Base-by-base conservation (phyloP, 2,888 invertebrate genomes). In the Taphrorychus bicolor region DNA sequence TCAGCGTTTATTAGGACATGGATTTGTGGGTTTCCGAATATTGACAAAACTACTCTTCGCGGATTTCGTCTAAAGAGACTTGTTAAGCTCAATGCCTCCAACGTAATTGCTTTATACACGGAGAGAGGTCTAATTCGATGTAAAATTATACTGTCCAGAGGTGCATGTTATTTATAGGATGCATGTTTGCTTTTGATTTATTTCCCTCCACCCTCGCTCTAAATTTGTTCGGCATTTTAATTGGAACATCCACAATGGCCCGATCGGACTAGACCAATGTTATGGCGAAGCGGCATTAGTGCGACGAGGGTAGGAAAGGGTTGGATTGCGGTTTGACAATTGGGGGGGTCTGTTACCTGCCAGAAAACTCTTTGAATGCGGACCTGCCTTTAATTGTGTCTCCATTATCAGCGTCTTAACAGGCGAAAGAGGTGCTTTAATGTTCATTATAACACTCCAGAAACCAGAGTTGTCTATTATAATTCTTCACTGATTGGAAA, bases 121-220 rank as follows among this genome's bases (percentile, higher is more conserved):
- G 24, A 52, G 58, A 52, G n/a, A n/a, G 32, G 49, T 42, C 68
- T 63, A 63, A 68, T 68, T 24, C 58, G 63, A 59, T 68, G 59
- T 59, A 24, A 56, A 68, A 68, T 68, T 63, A 62, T 68, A 52
- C 59, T 59, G 58, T 59, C 48, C 65, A 59, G 53, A 65, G 59
- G 59, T 65, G 53, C 53, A 52, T 18, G 51, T 64, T 52, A 65
- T 65, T 65, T 65, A 59, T 65, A 42, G 24, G 24, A 53, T 19
- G 24, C 53, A 59, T 65, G 65, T 51, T 59, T 54, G 59, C 5
- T 9, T 52, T 62, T 40, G 49, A 63, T 51, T 51, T 63, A 63
- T 51, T 53, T 59, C 48, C 52, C 53, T 18, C 41, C 45, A 41
- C 59, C 59, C 59, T 59, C 32, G 14, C n/a, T 7, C 24, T 32